Evolutionary conservation across 2,113 vertebrate genomes (phyloP), one percentile per base, ranked within the genome.

Genomic region (Varanus salvator): DNA sequence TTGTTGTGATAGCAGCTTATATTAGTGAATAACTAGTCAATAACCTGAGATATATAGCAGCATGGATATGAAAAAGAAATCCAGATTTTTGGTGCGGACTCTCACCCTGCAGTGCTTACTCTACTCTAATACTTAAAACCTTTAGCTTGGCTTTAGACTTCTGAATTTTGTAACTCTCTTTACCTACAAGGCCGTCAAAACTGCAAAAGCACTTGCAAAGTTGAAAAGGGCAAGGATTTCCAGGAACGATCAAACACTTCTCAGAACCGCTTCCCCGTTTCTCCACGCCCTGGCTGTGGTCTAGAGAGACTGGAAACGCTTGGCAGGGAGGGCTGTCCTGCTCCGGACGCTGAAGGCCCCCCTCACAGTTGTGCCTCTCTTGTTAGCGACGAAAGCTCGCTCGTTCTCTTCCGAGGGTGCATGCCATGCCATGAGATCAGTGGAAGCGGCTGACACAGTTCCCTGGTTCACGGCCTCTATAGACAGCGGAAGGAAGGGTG

Each of bases 191-290:
- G 31, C 44, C 71, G 38, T 27, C 27, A 34, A 87, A 75, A 68
- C n/a, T 34, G 3, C 6, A n/a, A 52, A 82, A 86, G 60, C 60
- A 17, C 69, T 84, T 54, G 44, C 71, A 44, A 69, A 77, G 80
- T 72, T 60, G 80, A 57, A 71, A 44, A 91, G 38, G 64, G 72
- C 19, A 74, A 34, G 69, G 68, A 6, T 80, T 86, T 86, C 88
- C 74, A 74, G 77, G 76, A 57, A 69, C 74, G 50, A 44, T 87
- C 64, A 69, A 66, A 82, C 14, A 69, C 23, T 77, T 87, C 87
- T 60, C 80, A 68, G 69, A 86, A 86, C 60, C 21, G 60, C 60
- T 76, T 48, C 11, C 5, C 19, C 31, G 2, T 2, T 29, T 34
- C 12, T 34, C 8, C 23, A 23, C 19, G 5, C 21, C 31, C 31